These are phyloP conservation scores for Heteromurus nitidus DNA, from an alignment of 2,888 invertebrate genomes.

Conservation along the genomic window DNA sequence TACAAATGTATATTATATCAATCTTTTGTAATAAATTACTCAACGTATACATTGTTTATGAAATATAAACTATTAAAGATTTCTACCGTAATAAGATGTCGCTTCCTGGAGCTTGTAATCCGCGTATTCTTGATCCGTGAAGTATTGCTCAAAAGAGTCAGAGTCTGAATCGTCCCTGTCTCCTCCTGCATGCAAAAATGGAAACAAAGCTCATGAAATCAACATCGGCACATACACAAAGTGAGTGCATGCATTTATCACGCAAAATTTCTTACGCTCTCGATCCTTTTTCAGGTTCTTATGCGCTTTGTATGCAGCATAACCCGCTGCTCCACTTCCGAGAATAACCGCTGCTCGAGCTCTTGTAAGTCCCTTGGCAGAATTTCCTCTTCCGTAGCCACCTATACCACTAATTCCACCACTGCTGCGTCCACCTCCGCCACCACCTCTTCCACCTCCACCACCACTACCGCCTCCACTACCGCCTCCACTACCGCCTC, in stretches of 20 bases:
- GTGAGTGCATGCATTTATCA: too few species aligned
- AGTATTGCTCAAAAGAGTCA: slow-evolving; percentile 43
- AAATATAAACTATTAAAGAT: background rate
- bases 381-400: background rate
- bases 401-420: slow-evolving; percentile 36
- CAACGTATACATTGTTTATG: background rate
- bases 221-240: too few species aligned
- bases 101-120: slow-evolving; percentile 60
- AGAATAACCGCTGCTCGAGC: slow-evolving; percentile 32
- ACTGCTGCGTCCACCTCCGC: slow-evolving; percentile 40
- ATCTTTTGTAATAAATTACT: background rate
- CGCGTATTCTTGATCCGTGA: background rate
- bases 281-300: slow-evolving; percentile 28
- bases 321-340: slow-evolving; percentile 60
- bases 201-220: too few species aligned
- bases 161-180: slow-evolving; percentile 45
- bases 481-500: slow-evolving; percentile 50
- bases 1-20: background rate
- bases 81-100: slow-evolving; percentile 56
- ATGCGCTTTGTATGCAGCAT: slow-evolving; percentile 58
- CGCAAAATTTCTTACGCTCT: slow-evolving; percentile 60
- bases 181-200: slow-evolving; percentile 17
- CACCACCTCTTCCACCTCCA: slow-evolving; percentile 30
- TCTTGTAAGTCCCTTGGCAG: slow-evolving; percentile 21
- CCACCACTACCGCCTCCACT: slow-evolving; percentile 49